These are phyloP conservation scores for Lutjanus argentimaculatus DNA, from an alignment of 2,797 vertebrate genomes.

Conservation along the genomic window DNA sequence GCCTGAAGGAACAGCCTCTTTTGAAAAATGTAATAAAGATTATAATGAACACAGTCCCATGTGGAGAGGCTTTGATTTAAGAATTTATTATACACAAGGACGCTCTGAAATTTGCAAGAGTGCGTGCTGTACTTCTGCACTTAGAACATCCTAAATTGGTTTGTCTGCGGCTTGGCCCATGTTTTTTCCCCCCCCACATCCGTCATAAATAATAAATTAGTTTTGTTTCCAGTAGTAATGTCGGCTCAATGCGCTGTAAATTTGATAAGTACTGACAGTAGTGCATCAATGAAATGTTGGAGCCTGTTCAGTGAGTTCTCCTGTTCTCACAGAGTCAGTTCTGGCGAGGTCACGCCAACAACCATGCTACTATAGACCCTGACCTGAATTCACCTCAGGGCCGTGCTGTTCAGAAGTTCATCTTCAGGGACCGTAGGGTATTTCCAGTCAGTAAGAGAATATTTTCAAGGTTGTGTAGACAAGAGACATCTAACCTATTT, in stretches of 20 bases:
- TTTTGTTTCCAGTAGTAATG: slow-evolving; percentile 37
- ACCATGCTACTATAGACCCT: background rate
- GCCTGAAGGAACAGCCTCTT: slow-evolving; percentile 65
- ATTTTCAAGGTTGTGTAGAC: background rate
- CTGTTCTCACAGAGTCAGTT: background rate
- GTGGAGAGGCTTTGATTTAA: slow-evolving; percentile 57
- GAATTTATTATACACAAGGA: slow-evolving; percentile 44
- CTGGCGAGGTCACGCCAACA: background rate
- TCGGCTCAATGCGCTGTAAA: slow-evolving; percentile 26
- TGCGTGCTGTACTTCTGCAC: slow-evolving; percentile 18
- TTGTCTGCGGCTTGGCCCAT: slow-evolving; percentile 16
- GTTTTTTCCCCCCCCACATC: slow-evolving; percentile 6
- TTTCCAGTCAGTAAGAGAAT: background rate
- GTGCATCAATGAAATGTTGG: slow-evolving; percentile 17
- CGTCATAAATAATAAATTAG: slow-evolving; percentile 50
- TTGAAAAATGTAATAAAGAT: slow-evolving; percentile 72
- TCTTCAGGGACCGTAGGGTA: background rate
- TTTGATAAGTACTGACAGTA: slow-evolving; percentile 19
- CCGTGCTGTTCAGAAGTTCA: background rate
- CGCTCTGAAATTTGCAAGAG: slow-evolving; percentile 16
- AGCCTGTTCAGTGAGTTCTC: background rate
- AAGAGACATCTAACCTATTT: too few species aligned
- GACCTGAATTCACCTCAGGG: background rate
- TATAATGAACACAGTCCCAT: slow-evolving; percentile 44
- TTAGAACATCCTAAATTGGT: slow-evolving; percentile 37